phyloP scores from a whole-genome alignment of 2,113 vertebrate species.

The Chamaetylas fuelleborni region DNA sequence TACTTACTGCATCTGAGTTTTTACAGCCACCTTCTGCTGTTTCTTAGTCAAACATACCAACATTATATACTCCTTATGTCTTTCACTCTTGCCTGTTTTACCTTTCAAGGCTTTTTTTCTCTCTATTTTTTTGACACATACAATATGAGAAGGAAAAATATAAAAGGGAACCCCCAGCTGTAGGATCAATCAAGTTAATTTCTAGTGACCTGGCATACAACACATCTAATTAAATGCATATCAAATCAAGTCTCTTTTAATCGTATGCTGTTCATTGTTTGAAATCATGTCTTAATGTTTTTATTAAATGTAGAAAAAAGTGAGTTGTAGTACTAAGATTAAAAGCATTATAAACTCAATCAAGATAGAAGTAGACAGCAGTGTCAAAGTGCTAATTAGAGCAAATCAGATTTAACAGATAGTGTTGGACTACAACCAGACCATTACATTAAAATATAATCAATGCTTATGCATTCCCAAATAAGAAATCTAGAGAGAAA shows the following conservation, averaged over 20 bases:
- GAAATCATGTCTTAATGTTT: not conserved
- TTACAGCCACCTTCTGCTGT: not conserved
- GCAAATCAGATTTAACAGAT: not conserved
- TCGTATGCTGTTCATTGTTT: not conserved
- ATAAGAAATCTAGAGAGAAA: not conserved
- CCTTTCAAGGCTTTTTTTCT: not conserved
- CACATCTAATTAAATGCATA: not conserved
- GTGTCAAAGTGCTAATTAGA: conserved; percentile 7
- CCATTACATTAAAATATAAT: not conserved
- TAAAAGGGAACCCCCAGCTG: not conserved
- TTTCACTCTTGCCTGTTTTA: not conserved
- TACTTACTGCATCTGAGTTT: not conserved
- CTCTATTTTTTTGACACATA: not conserved
- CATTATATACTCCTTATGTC: not conserved
- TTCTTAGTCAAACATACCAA: not conserved
- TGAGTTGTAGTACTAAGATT: not conserved
- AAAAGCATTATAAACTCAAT: not conserved
- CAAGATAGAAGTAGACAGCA: not conserved
- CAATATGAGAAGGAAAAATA: not conserved
- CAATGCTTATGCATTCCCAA: not conserved
- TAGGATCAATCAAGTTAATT: not conserved
- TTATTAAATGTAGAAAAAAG: not conserved
- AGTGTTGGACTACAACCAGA: not conserved
- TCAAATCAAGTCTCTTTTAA: not conserved
- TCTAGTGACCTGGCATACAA: not conserved